Base-by-base conservation (phyloP, 2,888 invertebrate genomes). In the Chaetoderma sp. region DNA sequence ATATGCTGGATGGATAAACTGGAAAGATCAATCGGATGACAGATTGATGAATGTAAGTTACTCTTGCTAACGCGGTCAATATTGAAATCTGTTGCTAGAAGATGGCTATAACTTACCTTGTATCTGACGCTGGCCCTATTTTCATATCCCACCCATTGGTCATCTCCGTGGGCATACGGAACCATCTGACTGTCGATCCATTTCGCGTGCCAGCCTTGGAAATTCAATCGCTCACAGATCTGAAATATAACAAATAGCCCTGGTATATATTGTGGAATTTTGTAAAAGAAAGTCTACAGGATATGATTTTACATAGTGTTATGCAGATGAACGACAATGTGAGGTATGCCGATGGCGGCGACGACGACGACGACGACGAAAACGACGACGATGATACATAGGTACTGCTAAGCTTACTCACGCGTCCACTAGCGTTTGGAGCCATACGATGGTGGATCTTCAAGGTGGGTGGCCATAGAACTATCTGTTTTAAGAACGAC, bases 151-250 rank as follows among this genome's bases (percentile, higher is more conserved):
- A 94, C 91, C 94, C 94, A 95, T 78, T 95, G 96, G 82, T 96
- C 95, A 4, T 92, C 94, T n/a, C 92, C 90, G 30, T 95, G 91
- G 55, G 93, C 90, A 83, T 96, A 96, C 0, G 96, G 96, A n/a
- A 95, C 96, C 84, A 95, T 94, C 94, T 96, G 96, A 86, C 97
- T 96, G 10, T 96, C 94, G 80, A 96, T 95, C 96, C 96, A 97
- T 2, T 94, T 90, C 74, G 27, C 95, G 94, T 66, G 65, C 80
- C 80, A 80, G 10, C 76, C 76, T 27, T 65, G 59, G 18, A 68
- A 63, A 57, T 91, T 90, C 4, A 97, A 88, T 89, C 95, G 92
- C 80, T 97, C 95, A 81, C 97, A 97, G 39, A 97, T 90, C 93
- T 94, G 78, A 44, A 73, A 68, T 28, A 39, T 5, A 32, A 32